These are phyloP conservation scores for Cataglyphis cursor DNA, from an alignment of 2,888 invertebrate genomes.

Conservation along the genomic window DNA sequence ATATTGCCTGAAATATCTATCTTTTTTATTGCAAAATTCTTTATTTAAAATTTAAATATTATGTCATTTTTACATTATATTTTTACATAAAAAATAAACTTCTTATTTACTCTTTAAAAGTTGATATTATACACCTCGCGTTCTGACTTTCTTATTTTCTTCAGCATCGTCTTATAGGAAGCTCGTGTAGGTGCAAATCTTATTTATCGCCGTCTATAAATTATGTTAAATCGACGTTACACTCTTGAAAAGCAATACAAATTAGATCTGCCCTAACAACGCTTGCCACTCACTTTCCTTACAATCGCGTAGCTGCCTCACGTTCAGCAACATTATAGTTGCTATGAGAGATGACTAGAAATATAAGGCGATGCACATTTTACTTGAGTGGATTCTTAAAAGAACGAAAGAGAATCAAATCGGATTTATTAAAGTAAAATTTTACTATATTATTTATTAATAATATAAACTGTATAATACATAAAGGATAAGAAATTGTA, in stretches of 20 bases:
- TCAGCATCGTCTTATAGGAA: neutral
- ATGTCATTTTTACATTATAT: neutral
- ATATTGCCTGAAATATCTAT: neutral
- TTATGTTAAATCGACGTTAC: slow-evolving; percentile 30
- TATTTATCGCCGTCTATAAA: neutral
- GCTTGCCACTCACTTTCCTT: slow-evolving; percentile 17
- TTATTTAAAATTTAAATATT: neutral
- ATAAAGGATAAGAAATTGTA: neutral
- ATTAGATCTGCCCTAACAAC: slow-evolving; percentile 43
- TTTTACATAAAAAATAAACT: neutral
- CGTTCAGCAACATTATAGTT: neutral
- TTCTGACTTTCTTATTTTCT: neutral
- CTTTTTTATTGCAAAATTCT: neutral
- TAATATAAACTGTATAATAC: neutral
- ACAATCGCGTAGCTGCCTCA: neutral
- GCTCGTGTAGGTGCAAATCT: slow-evolving; percentile 13
- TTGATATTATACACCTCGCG: neutral
- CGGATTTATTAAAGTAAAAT: neutral
- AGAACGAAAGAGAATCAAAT: neutral
- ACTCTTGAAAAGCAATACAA: slow-evolving; percentile 36
- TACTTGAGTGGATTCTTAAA: neutral
- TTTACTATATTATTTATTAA: slow-evolving; percentile 1
- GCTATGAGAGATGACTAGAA: neutral
- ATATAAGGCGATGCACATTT: neutral
- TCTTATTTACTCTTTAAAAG: neutral